Conservation (phyloP, 2,888 invertebrate species). For the Iphiclides podalirius region DNA sequence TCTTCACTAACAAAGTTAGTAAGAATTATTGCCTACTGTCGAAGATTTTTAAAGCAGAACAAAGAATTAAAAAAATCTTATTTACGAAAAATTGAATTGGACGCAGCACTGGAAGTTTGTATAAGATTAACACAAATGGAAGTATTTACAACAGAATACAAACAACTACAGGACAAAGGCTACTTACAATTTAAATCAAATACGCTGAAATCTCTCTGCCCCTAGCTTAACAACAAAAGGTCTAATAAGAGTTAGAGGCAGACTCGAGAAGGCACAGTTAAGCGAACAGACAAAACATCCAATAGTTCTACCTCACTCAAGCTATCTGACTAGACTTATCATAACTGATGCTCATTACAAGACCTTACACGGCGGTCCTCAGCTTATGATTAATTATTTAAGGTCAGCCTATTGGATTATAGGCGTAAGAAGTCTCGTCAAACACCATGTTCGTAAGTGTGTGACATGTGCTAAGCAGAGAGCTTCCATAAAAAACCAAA, state of each 20-base stretch:
- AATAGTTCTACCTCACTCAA: neutral
- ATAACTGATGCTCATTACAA: no score
- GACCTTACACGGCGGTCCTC: neutral
- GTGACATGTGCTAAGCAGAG: neutral
- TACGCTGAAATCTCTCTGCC: neutral
- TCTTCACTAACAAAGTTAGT: neutral
- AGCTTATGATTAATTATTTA: neutral
- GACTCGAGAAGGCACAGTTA: neutral
- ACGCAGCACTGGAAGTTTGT: neutral
- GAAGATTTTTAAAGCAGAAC: neutral
- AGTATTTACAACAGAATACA: neutral
- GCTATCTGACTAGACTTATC: neutral
- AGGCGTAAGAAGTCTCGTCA: neutral
- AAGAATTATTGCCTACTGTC: neutral
- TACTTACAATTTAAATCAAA: neutral
- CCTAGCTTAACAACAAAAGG: neutral
- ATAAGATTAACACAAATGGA: neutral
- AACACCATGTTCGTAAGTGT: neutral
- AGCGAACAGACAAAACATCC: neutral
- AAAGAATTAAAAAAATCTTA: neutral
- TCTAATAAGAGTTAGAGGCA: neutral
- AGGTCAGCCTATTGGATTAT: neutral
- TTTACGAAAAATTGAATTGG: neutral
- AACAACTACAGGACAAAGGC: neutral
- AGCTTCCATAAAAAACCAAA: neutral